Evolutionary conservation across 2,888 invertebrate genomes (phyloP).

Genomic region (Ligdia adustata): DNA sequence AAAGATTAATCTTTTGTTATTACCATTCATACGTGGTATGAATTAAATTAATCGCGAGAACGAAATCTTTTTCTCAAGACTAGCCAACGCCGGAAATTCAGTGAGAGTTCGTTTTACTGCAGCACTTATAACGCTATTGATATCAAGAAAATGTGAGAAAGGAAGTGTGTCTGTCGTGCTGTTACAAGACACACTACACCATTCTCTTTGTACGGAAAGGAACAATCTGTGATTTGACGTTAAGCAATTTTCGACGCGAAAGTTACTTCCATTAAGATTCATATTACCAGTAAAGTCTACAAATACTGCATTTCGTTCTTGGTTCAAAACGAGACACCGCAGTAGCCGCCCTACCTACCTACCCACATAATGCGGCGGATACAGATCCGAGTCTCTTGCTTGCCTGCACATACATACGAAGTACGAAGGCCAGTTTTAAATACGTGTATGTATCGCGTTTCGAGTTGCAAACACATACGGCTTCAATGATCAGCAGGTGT

Average conservation of each 20-base stretch:
- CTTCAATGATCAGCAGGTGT: conserved; percentile 84
- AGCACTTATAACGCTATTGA: conserved; percentile 73
- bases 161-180: conserved; percentile 76
- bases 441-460: conserved; percentile 62
- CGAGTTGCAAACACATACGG: conserved; percentile 80
- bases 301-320: conserved; percentile 61
- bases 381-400: conserved; percentile 81
- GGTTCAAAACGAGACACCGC: conserved; percentile 74
- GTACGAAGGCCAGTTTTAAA: conserved; percentile 79
- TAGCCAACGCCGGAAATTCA: conserved; percentile 63
- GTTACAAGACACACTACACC: conserved; percentile 68
- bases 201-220: conserved; percentile 67
- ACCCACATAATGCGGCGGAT: conserved; percentile 81
- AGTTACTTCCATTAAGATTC: conserved; percentile 66
- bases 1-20: conserved; percentile 30
- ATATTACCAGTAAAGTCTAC: conserved; percentile 71
- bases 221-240: conserved; percentile 54
- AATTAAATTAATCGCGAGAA: conserved; percentile 50
- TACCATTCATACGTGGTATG: conserved; percentile 30
- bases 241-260: conserved; percentile 69
- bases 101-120: conserved; percentile 69
- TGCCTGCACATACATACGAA: conserved; percentile 76
- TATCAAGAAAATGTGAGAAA: conserved; percentile 82
- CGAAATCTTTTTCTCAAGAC: conserved; percentile 61
- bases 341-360: conserved; percentile 78